Evolutionary conservation across 2,113 vertebrate genomes (phyloP).

Genomic region (Nymphicus hollandicus): DNA sequence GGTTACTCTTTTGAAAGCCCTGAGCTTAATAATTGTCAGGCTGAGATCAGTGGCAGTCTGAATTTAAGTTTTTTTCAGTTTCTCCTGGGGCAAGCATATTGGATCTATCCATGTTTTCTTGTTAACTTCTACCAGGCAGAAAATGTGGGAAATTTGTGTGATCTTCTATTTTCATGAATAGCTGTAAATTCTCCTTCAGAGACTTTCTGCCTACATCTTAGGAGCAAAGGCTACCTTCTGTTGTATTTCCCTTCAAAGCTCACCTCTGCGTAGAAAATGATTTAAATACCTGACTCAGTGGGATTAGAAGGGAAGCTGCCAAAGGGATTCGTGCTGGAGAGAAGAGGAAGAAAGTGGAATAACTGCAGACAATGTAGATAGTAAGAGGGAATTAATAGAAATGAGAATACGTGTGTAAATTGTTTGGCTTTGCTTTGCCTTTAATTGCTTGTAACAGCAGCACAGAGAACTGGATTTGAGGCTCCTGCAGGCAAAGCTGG

Average conservation of each 20-base stretch:
- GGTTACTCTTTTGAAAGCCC: not conserved
- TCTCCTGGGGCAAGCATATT: not conserved
- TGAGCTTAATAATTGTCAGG: not conserved
- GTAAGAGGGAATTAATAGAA: not conserved
- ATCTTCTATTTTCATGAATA: not conserved
- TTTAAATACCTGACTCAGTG: not conserved
- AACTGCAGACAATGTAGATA: not conserved
- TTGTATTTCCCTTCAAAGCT: not conserved
- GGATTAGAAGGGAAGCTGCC: not conserved
- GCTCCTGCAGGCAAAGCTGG: not conserved
- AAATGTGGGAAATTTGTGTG: not conserved
- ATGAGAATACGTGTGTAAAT: not conserved
- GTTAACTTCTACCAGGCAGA: not conserved
- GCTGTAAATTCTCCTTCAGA: not conserved
- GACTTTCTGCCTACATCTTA: not conserved
- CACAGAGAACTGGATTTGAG: not conserved
- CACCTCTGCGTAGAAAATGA: not conserved
- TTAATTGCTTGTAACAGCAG: not conserved
- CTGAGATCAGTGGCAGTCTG: not conserved
- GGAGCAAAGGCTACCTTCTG: not conserved
- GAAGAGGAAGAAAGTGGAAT: not conserved
- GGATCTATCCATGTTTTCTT: not conserved
- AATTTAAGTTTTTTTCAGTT: not conserved
- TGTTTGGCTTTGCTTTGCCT: not conserved
- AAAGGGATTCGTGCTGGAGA: not conserved